Base-by-base conservation (phyloP, 1,140 invertebrate genomes). In the Lysiphlebus fabarum region DNA sequence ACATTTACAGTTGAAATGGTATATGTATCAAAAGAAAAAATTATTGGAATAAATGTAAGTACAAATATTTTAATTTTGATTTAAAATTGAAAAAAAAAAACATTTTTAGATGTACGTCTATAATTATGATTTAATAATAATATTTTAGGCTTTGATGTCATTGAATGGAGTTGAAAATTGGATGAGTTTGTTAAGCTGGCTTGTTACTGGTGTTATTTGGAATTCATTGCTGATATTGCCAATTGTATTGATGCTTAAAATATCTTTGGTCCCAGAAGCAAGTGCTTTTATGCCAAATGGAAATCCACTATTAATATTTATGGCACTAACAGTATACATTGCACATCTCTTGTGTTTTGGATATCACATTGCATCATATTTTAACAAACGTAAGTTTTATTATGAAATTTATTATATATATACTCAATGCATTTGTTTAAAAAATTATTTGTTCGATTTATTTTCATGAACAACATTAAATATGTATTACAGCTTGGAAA, bases 111-210 rank as follows among this genome's bases (percentile, higher is more conserved):
- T n/a, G n/a, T n/a, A n/a, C n/a, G n/a, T n/a, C n/a, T n/a, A n/a
- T n/a, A n/a, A n/a, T n/a, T n/a, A n/a, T n/a, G n/a, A n/a, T n/a
- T n/a, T n/a, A n/a, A n/a, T n/a, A n/a, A n/a, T n/a, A n/a, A n/a
- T n/a, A n/a, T n/a, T 53, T 69, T 36, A 78, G 75, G 74, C 65
- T 3, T 17, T 79, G 45, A 78, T 79, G 76, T 61, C 70, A 37
- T 74, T 78, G 66, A 79, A 78, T 59, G 76, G 77, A 36, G 74
- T 77, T 1, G 70, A 67, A 59, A 67, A 64, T 9, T 61, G 61
- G 54, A 67, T 73, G 40, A 77, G 75, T 68, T 68, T 79, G 42
- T 61, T 76, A 10, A 75, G 74, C 53, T 79, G 77, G 77, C 49
- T 77, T 9, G n/a, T 70, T 4, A 77, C 68, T 59, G 73, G 76